Percentiles rank a stretch among this genome's conserved stretches.
Conservation (phyloP, 2,113 vertebrate genomes). For the Rynchops niger region DNA sequence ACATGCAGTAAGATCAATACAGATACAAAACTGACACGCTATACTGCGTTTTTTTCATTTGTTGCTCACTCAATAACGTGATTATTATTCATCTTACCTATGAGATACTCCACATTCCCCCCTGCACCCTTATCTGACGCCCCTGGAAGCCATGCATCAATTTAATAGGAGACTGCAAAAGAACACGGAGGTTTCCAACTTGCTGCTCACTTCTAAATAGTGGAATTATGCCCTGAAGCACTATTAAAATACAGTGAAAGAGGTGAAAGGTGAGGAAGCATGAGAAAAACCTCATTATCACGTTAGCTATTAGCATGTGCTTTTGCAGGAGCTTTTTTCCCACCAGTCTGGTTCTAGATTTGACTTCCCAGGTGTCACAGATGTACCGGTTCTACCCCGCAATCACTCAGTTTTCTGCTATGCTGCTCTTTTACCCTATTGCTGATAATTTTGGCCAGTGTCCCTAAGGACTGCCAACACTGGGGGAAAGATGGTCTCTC, state of each 20-base stretch:
- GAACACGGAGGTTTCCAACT: background rate
- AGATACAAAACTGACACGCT: background rate
- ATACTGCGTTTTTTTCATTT: background rate
- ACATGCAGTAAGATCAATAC: background rate
- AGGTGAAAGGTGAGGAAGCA: conserved; percentile 6
- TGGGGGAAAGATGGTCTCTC: background rate
- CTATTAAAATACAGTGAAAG: background rate
- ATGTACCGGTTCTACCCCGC: background rate
- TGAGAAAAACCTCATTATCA: background rate
- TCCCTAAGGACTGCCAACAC: background rate
- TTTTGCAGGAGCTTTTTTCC: background rate
- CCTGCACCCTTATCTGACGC: background rate
- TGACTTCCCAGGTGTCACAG: background rate
- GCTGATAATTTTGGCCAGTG: background rate
- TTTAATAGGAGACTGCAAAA: background rate
- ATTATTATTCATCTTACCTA: background rate
- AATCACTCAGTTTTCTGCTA: background rate
- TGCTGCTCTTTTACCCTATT: background rate
- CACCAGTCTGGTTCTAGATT: background rate
- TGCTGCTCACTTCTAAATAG: background rate
- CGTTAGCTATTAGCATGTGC: background rate
- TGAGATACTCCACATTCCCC: background rate
- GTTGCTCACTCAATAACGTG: background rate
- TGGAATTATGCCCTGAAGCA: background rate
- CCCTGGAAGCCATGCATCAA: background rate